phyloP scores from a whole-genome alignment of 2,113 vertebrate species.

The Neogobius melanostomus region DNA sequence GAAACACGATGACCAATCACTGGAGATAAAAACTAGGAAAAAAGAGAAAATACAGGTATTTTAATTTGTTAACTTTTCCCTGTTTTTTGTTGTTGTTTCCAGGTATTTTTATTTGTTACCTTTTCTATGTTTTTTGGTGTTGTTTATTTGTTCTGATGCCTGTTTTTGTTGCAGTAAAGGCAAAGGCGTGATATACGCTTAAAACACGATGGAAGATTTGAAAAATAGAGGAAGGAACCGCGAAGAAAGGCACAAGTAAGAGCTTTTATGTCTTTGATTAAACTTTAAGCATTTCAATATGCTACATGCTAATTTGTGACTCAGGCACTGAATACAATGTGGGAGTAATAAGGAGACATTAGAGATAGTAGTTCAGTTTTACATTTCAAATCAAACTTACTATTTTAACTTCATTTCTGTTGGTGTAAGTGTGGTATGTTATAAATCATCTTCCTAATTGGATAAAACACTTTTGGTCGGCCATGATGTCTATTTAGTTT shows the following conservation, averaged over 20 bases:
- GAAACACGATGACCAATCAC: not conserved
- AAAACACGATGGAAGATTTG: conserved; percentile 63
- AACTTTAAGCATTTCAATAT: not conserved
- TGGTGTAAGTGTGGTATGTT: no score
- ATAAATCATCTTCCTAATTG: no score
- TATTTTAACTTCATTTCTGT: no score
- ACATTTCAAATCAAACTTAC: no score
- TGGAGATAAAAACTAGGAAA: not conserved
- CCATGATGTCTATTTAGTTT: no score
- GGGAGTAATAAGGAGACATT: not conserved
- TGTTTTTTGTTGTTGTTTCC: not conserved
- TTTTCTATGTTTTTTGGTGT: not conserved
- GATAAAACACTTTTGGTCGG: no score
- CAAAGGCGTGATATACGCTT: conserved; percentile 3
- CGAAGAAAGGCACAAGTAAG: conserved; percentile 68
- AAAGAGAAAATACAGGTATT: conserved; percentile 2
- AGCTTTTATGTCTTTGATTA: conserved; percentile 11
- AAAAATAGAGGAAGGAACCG: conserved; percentile 62
- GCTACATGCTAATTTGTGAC: not conserved
- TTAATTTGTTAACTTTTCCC: not conserved
- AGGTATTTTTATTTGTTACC: not conserved
- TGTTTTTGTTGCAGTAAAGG: not conserved
- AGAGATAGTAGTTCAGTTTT: no score
- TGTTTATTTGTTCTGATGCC: not conserved
- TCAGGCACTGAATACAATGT: not conserved